Conservation (phyloP, 2,888 invertebrate genomes). For the Suillia variegata region DNA sequence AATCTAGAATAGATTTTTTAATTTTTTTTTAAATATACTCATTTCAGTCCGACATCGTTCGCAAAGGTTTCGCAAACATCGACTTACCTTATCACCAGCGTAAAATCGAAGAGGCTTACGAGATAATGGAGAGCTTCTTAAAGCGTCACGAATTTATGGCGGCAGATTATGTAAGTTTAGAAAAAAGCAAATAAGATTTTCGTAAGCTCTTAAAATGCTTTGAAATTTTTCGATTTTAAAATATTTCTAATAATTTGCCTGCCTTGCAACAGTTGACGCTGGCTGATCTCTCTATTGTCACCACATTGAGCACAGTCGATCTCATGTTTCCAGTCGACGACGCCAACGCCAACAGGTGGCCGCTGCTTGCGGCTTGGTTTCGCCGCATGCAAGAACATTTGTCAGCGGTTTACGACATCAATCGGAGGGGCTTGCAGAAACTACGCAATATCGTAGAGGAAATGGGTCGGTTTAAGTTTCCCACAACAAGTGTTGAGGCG, state of each 20-base stretch:
- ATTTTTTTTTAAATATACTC: neutral
- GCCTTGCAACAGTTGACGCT: conserved; percentile 51
- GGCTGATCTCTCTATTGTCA: conserved; percentile 61
- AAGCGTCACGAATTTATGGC: conserved; percentile 53
- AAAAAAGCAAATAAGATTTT: neutral
- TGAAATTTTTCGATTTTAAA: neutral
- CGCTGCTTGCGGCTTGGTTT: conserved; percentile 52
- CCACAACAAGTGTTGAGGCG: too few species aligned
- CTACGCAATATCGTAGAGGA: conserved; percentile 42
- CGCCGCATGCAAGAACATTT: conserved; percentile 47
- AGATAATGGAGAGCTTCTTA: conserved; percentile 58
- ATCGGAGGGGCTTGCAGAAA: conserved; percentile 48
- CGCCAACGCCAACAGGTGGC: conserved; percentile 51
- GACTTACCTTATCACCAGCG: conserved; percentile 49
- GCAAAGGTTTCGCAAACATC: conserved; percentile 44
- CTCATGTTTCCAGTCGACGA: conserved; percentile 59
- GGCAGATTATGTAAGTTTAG: conserved; percentile 49
- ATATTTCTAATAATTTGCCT: neutral
- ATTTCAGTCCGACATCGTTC: conserved; percentile 54
- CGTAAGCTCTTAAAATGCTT: neutral
- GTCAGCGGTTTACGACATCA: conserved; percentile 47
- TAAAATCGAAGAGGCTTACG: conserved; percentile 59
- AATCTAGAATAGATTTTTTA: too few species aligned
- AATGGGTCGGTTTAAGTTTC: conserved; percentile 52
- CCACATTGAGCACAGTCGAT: conserved; percentile 60